Base-by-base conservation (phyloP, 2,113 vertebrate species). In the Thomomys bottae region DNA sequence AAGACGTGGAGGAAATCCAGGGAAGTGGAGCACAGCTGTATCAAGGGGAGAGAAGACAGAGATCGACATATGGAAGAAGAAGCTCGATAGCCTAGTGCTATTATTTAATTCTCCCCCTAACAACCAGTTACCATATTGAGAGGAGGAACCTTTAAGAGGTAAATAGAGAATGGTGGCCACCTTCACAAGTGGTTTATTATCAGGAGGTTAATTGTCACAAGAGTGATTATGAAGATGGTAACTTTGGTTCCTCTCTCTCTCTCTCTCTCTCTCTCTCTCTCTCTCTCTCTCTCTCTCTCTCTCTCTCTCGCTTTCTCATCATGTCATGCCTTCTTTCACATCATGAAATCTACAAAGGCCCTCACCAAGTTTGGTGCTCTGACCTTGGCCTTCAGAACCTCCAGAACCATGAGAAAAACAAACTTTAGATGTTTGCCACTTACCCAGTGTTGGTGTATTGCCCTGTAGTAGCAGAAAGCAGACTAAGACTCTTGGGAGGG, bases 11-110 rank as follows among this genome's bases (percentile, higher is more conserved):
- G 5, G 11, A 10, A 23, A 0, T 14, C 63, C 54, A 81, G 2
- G 20, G 30, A 88, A 23, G 3, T 34, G 11, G 12, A 2, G 49
- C 49, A 7, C 72, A n/a, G 38, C n/a, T 17, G 24, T 42, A 61
- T 38, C 15, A 18, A 1, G 10, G 9, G 12, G 20, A 40, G 9
- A 45, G 20, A 49, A 2, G 0, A 54, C 2, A 2, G n/a, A 12
- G 10, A n/a, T 17, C 32, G 36, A 75, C 38, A 23, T 15, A 57
- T 4, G 36, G 23, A 5, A 6, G 57, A 45, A 72, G 36, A 10
- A 24, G n/a, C 8, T 5, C 2, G 6, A 11, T 5, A 2, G 6
- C 4, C 28, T 17, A 20, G 8, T 32, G 32, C 2, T 90, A 4
- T 30, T 11, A 23, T 32, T 57, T n/a, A 34, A 38, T 67, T 9